Percentiles rank a stretch among this genome's conserved stretches.
Evolutionary conservation across 1,140 invertebrate genomes (phyloP).

Genomic region (Colletes latitarsis): DNA sequence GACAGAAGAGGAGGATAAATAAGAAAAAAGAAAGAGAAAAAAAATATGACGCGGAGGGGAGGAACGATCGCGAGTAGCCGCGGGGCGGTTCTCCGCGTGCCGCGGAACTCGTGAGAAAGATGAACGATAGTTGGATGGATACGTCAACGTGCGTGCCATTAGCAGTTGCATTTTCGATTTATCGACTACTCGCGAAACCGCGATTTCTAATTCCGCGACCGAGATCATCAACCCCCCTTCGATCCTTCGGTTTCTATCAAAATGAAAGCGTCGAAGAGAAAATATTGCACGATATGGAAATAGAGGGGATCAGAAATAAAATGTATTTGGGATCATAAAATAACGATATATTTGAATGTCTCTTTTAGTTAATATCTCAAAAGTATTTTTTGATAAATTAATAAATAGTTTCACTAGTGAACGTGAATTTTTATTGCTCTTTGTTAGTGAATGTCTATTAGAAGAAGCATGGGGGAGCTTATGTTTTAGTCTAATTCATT

Average conservation of each 20-base stretch:
- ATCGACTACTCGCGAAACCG: conserved; percentile 66
- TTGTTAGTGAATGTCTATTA: too few species aligned
- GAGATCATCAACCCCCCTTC: background rate
- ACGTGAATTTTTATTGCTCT: too few species aligned
- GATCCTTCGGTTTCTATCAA: background rate
- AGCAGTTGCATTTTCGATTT: conserved; percentile 67
- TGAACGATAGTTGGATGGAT: conserved; percentile 74
- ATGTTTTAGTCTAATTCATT: too few species aligned
- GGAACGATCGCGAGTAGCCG: conserved; percentile 53
- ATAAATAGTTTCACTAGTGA: too few species aligned
- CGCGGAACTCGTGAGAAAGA: conserved; percentile 72
- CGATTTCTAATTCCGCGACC: conserved; percentile 73
- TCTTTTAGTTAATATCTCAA: too few species aligned
- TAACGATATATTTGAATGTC: too few species aligned
- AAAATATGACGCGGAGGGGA: background rate
- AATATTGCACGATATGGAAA: too few species aligned
- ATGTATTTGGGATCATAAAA: too few species aligned
- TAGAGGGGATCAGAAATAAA: too few species aligned
- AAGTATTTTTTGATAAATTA: too few species aligned
- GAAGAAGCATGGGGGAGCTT: too few species aligned
- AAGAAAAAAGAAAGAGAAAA: background rate
- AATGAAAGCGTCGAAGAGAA: too few species aligned
- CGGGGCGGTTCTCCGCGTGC: conserved; percentile 53
- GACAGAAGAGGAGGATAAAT: conserved; percentile 1
- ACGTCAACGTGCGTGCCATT: conserved; percentile 70